Evolutionary conservation across 2,888 invertebrate genomes (phyloP).

Genomic region (Nemurella pictetii): DNA sequence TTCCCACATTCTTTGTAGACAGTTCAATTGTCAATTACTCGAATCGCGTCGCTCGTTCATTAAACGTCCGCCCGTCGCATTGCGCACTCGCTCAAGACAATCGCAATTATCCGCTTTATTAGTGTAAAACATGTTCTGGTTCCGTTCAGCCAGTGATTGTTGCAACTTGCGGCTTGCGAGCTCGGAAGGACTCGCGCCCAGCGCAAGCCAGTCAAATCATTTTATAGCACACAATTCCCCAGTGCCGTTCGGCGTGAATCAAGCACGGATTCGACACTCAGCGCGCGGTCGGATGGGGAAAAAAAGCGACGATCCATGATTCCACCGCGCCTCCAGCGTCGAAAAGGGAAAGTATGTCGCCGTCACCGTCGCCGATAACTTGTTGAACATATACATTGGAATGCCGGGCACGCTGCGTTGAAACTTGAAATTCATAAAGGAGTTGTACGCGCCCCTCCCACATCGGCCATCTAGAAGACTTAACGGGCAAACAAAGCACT

Average conservation of each 20-base stretch:
- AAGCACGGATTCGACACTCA: background rate
- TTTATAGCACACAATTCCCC: background rate
- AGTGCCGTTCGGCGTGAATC: background rate
- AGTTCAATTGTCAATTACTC: background rate
- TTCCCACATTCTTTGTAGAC: background rate
- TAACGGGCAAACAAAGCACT: background rate
- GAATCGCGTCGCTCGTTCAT: background rate
- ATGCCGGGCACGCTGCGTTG: constrained; percentile 25
- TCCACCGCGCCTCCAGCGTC: background rate
- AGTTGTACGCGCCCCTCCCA: background rate
- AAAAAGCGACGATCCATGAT: background rate
- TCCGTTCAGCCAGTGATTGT: background rate
- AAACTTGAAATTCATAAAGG: background rate
- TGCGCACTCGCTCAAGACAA: background rate
- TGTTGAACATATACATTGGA: background rate
- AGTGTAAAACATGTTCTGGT: background rate
- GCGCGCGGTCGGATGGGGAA: background rate
- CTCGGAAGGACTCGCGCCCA: too few species aligned
- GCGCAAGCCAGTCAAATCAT: background rate
- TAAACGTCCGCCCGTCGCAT: background rate
- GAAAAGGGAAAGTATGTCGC: background rate
- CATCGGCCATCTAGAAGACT: too few species aligned
- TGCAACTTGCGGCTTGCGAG: background rate
- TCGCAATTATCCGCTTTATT: background rate
- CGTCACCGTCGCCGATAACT: background rate